A percentile compares a stretch with the other conserved stretches of the same genome.
These are phyloP conservation scores for Peribatodes rhomboidaria DNA, from an alignment of 2,888 invertebrate species.

Conservation along the genomic window DNA sequence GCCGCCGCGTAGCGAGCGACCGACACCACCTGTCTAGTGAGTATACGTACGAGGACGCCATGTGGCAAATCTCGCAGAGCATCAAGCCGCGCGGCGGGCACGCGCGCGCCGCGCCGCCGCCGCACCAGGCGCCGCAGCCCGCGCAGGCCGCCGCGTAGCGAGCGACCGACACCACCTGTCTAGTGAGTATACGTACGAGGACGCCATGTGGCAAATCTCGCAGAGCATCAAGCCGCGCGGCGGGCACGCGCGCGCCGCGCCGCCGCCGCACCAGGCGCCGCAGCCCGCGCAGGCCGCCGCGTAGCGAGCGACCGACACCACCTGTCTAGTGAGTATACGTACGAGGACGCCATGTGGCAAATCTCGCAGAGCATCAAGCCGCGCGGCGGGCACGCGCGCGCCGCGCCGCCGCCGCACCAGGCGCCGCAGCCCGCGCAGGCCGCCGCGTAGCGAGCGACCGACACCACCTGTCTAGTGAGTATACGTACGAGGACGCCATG, in stretches of 20 bases:
- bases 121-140: conserved; percentile 51
- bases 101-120: conserved; percentile 67
- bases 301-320: conserved; percentile 36
- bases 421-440: conserved; percentile 55
- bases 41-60: background rate
- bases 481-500: background rate
- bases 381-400: conserved; percentile 88
- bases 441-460: conserved; percentile 50
- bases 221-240: conserved; percentile 77
- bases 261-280: conserved; percentile 54
- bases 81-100: conserved; percentile 86
- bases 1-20: conserved; percentile 52
- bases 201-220: too few relatives aligned
- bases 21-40: conserved; percentile 12
- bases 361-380: too few relatives aligned
- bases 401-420: conserved; percentile 55
- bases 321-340: conserved; percentile 19
- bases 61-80: too few relatives aligned
- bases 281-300: conserved; percentile 58
- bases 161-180: background rate
- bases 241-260: conserved; percentile 80
- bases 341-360: too few relatives aligned
- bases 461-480: conserved; percentile 16
- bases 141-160: conserved; percentile 59
- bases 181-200: conserved; percentile 19